A percentile compares a stretch with the other conserved stretches of the same genome.
phyloP scores from a whole-genome alignment of 2,888 invertebrate species.

The Heliconius erato region DNA sequence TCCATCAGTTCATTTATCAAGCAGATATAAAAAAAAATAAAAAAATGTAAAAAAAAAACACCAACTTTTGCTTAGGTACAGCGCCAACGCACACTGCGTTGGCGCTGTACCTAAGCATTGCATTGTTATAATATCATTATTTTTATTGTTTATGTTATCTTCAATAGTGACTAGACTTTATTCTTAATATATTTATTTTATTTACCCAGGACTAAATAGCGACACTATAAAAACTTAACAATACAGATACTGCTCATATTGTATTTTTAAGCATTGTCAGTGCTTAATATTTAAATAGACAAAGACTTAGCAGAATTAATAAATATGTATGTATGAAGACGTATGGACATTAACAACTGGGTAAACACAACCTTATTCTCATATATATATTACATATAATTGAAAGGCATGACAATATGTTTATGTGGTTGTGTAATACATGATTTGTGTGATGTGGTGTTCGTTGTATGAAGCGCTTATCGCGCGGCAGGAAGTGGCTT shows the following conservation, averaged over 20 bases:
- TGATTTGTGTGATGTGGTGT: slow-evolving; percentile 67
- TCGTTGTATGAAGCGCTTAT: slow-evolving; percentile 76
- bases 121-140: not conserved
- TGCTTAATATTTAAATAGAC: slow-evolving; percentile 52
- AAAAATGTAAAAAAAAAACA: not conserved
- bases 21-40: not conserved
- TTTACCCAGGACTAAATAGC: not conserved
- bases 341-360: slow-evolving; percentile 34
- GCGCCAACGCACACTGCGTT: too few relatives aligned
- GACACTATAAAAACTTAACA: not conserved
- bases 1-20: not conserved
- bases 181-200: not conserved
- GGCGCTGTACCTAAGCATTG: not conserved
- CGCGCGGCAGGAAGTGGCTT: slow-evolving; percentile 83
- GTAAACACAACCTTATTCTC: slow-evolving; percentile 47
- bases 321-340: slow-evolving; percentile 51
- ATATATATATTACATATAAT: slow-evolving; percentile 50
- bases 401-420: slow-evolving; percentile 52
- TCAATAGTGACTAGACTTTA: not conserved
- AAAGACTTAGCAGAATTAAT: slow-evolving; percentile 52
- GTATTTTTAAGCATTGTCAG: slow-evolving; percentile 48
- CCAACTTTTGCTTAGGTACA: not conserved
- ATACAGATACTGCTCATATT: slow-evolving; percentile 39
- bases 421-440: slow-evolving; percentile 64
- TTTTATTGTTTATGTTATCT: not conserved